phyloP scores from a whole-genome alignment of 2,797 vertebrate genomes.

The Enteromius argenteus region DNA sequence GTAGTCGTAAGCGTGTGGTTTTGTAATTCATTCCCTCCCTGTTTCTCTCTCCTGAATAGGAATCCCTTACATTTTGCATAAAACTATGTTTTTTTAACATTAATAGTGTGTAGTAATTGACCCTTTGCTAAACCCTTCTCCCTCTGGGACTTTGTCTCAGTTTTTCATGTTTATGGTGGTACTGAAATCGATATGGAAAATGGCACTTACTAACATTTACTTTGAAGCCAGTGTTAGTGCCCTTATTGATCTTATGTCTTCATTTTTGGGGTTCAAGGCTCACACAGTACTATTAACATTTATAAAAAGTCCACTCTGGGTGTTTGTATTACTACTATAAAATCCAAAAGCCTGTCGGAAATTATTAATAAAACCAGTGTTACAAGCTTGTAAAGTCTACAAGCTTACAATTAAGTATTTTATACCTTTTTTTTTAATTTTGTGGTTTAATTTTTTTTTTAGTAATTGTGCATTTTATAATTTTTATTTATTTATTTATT shows the following conservation, averaged over 20 bases:
- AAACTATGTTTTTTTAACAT: neutral
- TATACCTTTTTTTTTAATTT: too few species aligned
- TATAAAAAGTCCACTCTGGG: neutral
- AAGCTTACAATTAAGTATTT: too few species aligned
- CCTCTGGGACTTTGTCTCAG: too few species aligned
- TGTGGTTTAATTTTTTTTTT: too few species aligned
- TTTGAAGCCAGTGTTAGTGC: neutral
- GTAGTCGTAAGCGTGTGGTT: neutral
- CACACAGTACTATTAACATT: neutral
- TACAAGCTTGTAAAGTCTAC: neutral
- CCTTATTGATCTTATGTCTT: neutral
- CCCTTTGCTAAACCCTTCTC: neutral
- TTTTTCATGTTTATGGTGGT: neutral
- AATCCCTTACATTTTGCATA: neutral
- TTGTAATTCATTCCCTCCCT: neutral
- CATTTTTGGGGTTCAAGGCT: neutral
- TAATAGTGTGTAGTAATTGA: neutral
- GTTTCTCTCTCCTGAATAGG: neutral
- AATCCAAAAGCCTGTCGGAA: neutral
- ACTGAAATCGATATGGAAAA: neutral
- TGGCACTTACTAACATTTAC: neutral
- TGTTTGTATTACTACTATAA: neutral
- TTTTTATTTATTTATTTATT: too few species aligned
- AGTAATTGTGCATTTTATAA: neutral
- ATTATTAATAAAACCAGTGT: neutral